Evolutionary conservation across 30 jellyfish, hydroid and myxozoan genomes (phyloP).

Genomic region (Pelagia noctiluca): DNA sequence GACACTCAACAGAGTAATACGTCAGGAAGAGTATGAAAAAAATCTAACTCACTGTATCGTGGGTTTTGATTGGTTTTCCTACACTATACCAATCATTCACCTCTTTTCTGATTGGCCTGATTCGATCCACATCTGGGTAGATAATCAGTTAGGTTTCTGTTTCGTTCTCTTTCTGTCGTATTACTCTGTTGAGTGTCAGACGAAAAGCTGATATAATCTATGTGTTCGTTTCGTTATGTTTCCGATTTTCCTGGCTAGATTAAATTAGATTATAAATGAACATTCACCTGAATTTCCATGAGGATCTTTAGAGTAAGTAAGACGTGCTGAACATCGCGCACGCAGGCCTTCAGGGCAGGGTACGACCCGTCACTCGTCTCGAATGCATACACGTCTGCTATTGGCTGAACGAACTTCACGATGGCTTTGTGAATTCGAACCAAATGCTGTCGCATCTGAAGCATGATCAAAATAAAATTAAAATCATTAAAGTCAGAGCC

Average conservation of each 20-base stretch:
- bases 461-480: too few species aligned
- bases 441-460: constrained; percentile 56
- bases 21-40: too few species aligned
- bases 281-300: constrained; percentile 43
- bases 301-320: constrained; percentile 22
- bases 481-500: too few species aligned
- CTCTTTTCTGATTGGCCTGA: neutral
- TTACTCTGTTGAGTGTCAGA: too few species aligned
- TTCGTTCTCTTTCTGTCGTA: too few species aligned
- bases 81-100: neutral
- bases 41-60: neutral
- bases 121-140: neutral
- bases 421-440: constrained; percentile 46
- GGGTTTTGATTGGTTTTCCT: neutral
- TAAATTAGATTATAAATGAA: neutral
- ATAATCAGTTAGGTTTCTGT: neutral
- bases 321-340: constrained; percentile 33
- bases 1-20: neutral
- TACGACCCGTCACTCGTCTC: constrained; percentile 9
- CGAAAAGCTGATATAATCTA: neutral
- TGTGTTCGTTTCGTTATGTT: neutral
- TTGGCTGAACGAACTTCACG: constrained; percentile 24
- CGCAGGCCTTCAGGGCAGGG: constrained; percentile 21
- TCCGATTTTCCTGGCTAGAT: too few species aligned
- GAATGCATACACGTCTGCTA: constrained; percentile 17